Evolutionary conservation across 2,888 invertebrate species (phyloP), one percentile per base, ranked within the genome.

Genomic region (Temnothorax rugatulus): DNA sequence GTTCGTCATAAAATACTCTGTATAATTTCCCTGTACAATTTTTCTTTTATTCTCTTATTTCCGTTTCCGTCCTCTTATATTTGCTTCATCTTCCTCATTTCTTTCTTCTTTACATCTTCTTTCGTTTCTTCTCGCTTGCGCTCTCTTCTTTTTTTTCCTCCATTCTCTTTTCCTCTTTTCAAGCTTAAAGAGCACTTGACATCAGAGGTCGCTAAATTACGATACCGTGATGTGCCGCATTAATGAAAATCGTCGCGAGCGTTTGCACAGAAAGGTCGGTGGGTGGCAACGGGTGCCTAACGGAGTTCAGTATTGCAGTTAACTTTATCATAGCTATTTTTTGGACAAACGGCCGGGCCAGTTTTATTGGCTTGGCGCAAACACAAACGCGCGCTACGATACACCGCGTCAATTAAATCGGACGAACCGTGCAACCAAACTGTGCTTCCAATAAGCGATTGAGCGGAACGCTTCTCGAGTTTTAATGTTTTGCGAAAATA

Each of bases 241-340:
- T 77, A 77, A 77, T 69, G 71, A 77, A 77, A 69, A 77, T 69
- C 57, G 69, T 77, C 71, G 54, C 77, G 41, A 41, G 54, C 38
- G 29, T 69, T 77, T 71, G 44, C 77, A 57, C 71, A 69, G 29
- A 44, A 44, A 15, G n/a, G 41, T 77, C 75, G 21, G 21, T 57
- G 41, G 7, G 11, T 25, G 25, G 52, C 25, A 52, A 25, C 44
- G 29, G 29, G 29, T 77, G 71, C 69, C 29, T 47, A 75, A 75
- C 34, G 64, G 71, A 77, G 44, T n/a, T 69, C 54, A 11, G 71
- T 50, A 64, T 69, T 44, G 21, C 69, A 69, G 71, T 69, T 69
- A 77, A 77, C 57, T 77, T 77, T 77, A 77, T 77, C 71, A 69
- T 54, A 5, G 21, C 38, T 29, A 44, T 44, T 77, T 47, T 77